Base-by-base conservation (phyloP, 2,797 vertebrate genomes). In the Mycteria americana region DNA sequence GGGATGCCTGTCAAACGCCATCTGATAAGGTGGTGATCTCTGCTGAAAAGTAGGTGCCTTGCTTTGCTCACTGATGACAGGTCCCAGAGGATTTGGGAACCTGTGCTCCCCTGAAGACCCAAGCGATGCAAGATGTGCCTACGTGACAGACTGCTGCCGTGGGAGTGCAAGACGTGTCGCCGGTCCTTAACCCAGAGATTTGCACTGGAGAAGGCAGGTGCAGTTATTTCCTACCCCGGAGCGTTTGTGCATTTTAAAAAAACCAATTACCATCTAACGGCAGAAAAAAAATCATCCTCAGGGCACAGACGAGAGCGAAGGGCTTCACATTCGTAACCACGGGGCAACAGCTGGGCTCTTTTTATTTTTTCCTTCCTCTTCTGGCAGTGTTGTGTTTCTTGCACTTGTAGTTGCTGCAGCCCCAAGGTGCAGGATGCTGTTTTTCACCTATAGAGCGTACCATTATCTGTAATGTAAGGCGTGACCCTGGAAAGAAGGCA, bases 131-230 rank as follows among this genome's bases (percentile, higher is more conserved):
- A 60, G 69, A 68, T n/a, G 51, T 56, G 74, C 35, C 54, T 37
- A 5, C 3, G 0, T 2, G 11, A 16, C n/a, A 31, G 37, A 11
- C 7, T 5, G 25, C 69, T 68, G 56, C 77, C 2, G 3, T 23
- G 33, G 46, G 33, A 75, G 69, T 4, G 21, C 2, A 3, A 35
- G 76, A 39, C 0, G 2, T 16, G 37, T 22, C 2, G 16, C 59
- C 13, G 48, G 56, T 28, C 56, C 48, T 70, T 35, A 31, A 37
- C 64, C 35, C 14, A 13, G 8, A 45, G 43, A 18, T 22, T 18
- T 15, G 56, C 31, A 4, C 22, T 28, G 82, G n/a, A 21, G 83
- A 56, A 63, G 53, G 56, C 11, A 15, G 46, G 19, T 50, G 75
- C 56, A 37, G 37, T 41, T 74, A 17, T 23, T 33, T 30, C 68